Evolutionary conservation across 2,888 invertebrate genomes (phyloP).

Genomic region (Hylaea fasciaria): DNA sequence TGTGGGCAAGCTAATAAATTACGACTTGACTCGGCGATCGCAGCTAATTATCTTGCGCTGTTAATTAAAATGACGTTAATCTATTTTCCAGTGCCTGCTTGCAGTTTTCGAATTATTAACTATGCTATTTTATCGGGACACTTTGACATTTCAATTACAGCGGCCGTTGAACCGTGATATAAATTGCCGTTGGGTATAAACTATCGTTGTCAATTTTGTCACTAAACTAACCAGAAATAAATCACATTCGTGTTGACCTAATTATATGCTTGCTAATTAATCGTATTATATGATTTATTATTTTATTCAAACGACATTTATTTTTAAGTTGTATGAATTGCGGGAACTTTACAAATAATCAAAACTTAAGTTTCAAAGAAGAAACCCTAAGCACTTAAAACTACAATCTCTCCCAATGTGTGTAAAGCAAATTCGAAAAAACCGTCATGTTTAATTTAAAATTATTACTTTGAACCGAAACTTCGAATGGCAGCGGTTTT

Average conservation of each 20-base stretch:
- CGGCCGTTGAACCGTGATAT: neutral
- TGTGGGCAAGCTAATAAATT: too few species aligned
- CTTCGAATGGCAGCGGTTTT: constrained; percentile 34
- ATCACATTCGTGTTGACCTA: neutral
- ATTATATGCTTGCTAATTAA: neutral
- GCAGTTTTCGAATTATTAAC: neutral
- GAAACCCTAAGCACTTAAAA: neutral
- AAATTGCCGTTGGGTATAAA: constrained; percentile 1
- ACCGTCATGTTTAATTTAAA: constrained; percentile 22
- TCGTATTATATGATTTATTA: too few species aligned
- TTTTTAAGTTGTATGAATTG: too few species aligned
- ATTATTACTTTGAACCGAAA: constrained; percentile 21
- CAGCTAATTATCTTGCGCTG: too few species aligned
- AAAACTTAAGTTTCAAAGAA: too few species aligned
- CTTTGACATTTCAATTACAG: constrained; percentile 1
- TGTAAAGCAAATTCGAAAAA: neutral
- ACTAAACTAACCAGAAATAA: neutral
- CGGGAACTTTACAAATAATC: neutral
- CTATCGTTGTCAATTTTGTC: neutral
- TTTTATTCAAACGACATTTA: too few species aligned
- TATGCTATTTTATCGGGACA: neutral
- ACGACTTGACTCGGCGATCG: too few species aligned
- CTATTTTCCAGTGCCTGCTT: neutral
- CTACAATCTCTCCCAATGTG: neutral
- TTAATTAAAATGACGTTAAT: too few species aligned